Evolutionary conservation across 2,113 vertebrate species (phyloP).

Genomic region (Panthera leo): DNA sequence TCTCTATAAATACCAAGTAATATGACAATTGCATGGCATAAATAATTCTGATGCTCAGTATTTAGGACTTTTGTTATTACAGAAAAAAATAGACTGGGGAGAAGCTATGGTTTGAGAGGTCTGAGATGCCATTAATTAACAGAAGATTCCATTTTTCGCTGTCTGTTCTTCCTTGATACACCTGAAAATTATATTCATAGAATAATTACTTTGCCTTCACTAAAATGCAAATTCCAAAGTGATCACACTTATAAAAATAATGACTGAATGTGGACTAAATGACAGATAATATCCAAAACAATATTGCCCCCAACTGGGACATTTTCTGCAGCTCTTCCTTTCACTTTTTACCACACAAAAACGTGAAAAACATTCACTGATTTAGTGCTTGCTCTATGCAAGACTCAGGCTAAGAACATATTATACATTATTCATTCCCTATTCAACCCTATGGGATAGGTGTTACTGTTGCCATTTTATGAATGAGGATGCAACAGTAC

Average conservation of each 20-base stretch:
- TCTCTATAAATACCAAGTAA: not conserved
- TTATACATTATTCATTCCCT: not conserved
- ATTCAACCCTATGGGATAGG: not conserved
- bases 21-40: not conserved
- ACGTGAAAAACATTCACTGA: not conserved
- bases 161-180: not conserved
- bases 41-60: not conserved
- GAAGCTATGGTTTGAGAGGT: not conserved
- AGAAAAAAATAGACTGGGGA: not conserved
- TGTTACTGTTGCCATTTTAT: constrained; percentile 5
- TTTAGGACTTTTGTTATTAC: not conserved
- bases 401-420: not conserved
- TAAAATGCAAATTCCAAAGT: not conserved
- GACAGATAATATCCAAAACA: not conserved
- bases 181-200: not conserved
- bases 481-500: not conserved
- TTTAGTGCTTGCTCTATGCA: constrained; percentile 13
- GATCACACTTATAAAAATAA: not conserved
- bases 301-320: not conserved
- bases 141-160: not conserved
- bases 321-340: not conserved
- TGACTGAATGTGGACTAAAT: not conserved
- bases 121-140: constrained; percentile 12
- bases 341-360: not conserved
- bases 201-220: constrained; percentile 6